Conservation (phyloP, 1,140 invertebrate genomes). For the Brachionus asplanchnoidis region DNA sequence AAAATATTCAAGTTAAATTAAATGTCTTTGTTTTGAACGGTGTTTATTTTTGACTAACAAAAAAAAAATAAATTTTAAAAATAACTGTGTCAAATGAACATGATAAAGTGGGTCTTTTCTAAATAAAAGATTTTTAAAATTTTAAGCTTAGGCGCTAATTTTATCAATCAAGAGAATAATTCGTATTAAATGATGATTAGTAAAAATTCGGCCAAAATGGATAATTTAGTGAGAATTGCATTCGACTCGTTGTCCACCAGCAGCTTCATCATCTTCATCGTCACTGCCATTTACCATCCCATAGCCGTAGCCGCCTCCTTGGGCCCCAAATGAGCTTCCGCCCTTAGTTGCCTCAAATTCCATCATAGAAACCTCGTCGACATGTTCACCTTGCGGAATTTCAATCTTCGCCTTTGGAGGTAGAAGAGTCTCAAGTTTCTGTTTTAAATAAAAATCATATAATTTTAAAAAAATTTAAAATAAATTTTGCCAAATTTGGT, state of each 20-base stretch:
- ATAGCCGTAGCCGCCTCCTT: not conserved
- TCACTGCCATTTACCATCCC: not conserved
- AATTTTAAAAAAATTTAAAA: not conserved
- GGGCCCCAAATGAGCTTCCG: no score
- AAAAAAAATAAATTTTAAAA: not conserved
- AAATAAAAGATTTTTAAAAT: not conserved
- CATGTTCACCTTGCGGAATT: constrained; percentile 39
- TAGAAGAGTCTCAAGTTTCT: constrained; percentile 37
- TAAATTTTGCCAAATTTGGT: not conserved
- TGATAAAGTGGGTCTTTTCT: not conserved
- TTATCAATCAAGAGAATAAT: not conserved
- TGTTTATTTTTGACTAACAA: not conserved
- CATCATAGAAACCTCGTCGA: constrained; percentile 40
- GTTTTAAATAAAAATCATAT: not conserved
- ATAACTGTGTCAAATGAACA: not conserved
- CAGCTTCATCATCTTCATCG: constrained; percentile 32
- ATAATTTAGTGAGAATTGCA: constrained; percentile 41
- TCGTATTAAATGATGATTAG: not conserved
- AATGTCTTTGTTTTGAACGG: not conserved
- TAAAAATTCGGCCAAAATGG: not conserved
- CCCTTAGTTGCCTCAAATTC: constrained; percentile 38
- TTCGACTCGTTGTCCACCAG: constrained; percentile 22
- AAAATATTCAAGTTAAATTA: not conserved
- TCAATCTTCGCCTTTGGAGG: constrained; percentile 10
- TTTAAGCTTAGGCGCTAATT: not conserved